These are phyloP conservation scores for Felis chaus DNA, from an alignment of 2,113 vertebrate genomes.

Conservation along the genomic window DNA sequence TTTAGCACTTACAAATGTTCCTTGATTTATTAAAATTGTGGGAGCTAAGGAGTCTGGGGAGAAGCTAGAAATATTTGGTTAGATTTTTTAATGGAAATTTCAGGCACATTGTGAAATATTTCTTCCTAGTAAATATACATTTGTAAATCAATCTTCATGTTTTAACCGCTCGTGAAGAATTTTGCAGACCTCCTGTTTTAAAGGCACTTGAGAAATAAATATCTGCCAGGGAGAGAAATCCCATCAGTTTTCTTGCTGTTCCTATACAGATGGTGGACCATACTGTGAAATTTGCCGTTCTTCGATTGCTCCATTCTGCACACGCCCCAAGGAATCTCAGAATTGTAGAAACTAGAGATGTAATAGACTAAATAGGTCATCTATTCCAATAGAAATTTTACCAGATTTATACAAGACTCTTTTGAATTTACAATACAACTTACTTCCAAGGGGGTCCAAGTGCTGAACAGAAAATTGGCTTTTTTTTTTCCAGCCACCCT, in stretches of 20 bases:
- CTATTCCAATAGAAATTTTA: slow-evolving; percentile 75
- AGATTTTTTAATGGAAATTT: slow-evolving; percentile 79
- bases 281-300: slow-evolving; percentile 76
- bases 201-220: slow-evolving; percentile 76
- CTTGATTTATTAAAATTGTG: slow-evolving; percentile 88
- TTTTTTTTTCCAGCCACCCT: slow-evolving; percentile 31
- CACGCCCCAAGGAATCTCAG: slow-evolving; percentile 73
- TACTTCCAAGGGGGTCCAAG: slow-evolving; percentile 63
- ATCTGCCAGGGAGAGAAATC: slow-evolving; percentile 72
- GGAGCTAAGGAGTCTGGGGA: slow-evolving; percentile 83
- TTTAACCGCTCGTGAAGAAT: slow-evolving; percentile 75
- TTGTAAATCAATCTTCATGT: slow-evolving; percentile 83
- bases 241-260: slow-evolving; percentile 73
- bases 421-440: slow-evolving; percentile 74
- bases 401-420: slow-evolving; percentile 67
- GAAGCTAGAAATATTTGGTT: slow-evolving; percentile 83
- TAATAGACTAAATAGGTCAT: slow-evolving; percentile 78
- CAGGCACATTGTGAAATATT: slow-evolving; percentile 81
- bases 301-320: slow-evolving; percentile 74
- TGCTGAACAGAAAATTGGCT: slow-evolving; percentile 62
- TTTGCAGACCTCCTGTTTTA: slow-evolving; percentile 72
- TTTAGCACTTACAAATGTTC: slow-evolving; percentile 86
- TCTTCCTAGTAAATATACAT: slow-evolving; percentile 71
- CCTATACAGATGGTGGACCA: slow-evolving; percentile 76
- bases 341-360: slow-evolving; percentile 67